phyloP scores from a whole-genome alignment of 1,140 invertebrate genomes.

The Melanaphis sacchari region DNA sequence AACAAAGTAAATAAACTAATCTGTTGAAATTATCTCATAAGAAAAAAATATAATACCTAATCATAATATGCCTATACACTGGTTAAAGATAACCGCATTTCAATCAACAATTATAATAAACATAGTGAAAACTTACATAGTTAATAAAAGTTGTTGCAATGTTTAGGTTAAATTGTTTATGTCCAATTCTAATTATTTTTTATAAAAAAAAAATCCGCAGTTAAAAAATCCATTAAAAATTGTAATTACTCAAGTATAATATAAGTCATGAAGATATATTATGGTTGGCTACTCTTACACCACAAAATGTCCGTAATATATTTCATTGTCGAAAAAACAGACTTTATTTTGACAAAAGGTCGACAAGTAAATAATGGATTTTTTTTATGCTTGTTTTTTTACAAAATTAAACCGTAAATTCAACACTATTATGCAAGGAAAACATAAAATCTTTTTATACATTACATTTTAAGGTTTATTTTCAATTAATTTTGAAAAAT shows the following conservation, averaged over 20 bases:
- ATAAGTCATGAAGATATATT: neutral
- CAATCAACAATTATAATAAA: neutral
- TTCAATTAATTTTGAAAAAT: neutral
- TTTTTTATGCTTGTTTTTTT: neutral
- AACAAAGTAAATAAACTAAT: neutral
- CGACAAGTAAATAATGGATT: slow-evolving; percentile 4
- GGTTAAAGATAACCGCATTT: neutral
- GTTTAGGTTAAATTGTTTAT: neutral
- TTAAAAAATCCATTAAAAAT: neutral
- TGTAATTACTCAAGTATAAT: neutral
- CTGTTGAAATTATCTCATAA: neutral
- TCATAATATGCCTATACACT: no score
- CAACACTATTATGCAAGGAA: neutral
- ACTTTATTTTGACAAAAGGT: slow-evolving; percentile 8
- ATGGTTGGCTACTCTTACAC: neutral
- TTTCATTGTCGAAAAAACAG: neutral
- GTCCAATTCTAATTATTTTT: neutral
- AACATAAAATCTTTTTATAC: neutral
- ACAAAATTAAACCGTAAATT: neutral
- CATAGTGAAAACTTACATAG: neutral
- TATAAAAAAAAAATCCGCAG: neutral
- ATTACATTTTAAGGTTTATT: neutral
- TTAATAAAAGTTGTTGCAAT: neutral
- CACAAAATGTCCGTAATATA: neutral
- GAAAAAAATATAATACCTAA: no score